phyloP scores from a whole-genome alignment of 2,113 vertebrate species.

The Bungarus multicinctus region DNA sequence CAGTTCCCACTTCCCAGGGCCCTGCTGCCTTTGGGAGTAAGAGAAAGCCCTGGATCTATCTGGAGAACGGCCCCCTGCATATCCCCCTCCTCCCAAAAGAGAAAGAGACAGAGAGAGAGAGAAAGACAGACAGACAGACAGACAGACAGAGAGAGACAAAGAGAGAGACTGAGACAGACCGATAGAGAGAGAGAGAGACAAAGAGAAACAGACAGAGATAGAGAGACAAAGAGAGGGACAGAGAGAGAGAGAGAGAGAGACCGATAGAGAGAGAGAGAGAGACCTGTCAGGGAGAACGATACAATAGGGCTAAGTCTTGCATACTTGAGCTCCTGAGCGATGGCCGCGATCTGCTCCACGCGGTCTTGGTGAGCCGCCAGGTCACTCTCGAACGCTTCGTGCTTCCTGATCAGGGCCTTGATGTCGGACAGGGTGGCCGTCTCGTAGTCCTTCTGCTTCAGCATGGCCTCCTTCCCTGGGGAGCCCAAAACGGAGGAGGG shows the following conservation, averaged over 20 bases:
- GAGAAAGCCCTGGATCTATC: neutral
- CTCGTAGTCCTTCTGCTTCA: slow-evolving; percentile 89
- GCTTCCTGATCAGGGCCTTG: slow-evolving; percentile 90
- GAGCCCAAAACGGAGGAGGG: accelerated
- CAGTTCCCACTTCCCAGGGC: neutral
- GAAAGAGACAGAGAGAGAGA: no score
- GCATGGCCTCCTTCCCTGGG: slow-evolving; percentile 88
- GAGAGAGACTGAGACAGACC: no score
- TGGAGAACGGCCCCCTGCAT: neutral
- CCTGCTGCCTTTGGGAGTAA: neutral
- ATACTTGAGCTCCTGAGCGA: slow-evolving; percentile 95
- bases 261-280: no score
- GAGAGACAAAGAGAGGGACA: neutral
- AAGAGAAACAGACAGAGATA: no score
- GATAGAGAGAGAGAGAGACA: no score
- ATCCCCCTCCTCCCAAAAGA: neutral
- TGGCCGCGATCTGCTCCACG: slow-evolving; percentile 94
- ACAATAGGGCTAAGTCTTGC: neutral
- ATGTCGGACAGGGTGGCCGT: slow-evolving; percentile 85
- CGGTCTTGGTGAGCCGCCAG: slow-evolving; percentile 93
- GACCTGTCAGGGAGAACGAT: neutral
- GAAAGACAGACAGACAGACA: no score
- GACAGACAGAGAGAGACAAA: no score
- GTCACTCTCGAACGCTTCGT: slow-evolving; percentile 95
- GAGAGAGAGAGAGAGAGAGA: neutral